A percentile compares a stretch with the other conserved stretches of the same genome.
phyloP scores from a whole-genome alignment of 1,140 invertebrate species.

The Elysia chlorotica region DNA sequence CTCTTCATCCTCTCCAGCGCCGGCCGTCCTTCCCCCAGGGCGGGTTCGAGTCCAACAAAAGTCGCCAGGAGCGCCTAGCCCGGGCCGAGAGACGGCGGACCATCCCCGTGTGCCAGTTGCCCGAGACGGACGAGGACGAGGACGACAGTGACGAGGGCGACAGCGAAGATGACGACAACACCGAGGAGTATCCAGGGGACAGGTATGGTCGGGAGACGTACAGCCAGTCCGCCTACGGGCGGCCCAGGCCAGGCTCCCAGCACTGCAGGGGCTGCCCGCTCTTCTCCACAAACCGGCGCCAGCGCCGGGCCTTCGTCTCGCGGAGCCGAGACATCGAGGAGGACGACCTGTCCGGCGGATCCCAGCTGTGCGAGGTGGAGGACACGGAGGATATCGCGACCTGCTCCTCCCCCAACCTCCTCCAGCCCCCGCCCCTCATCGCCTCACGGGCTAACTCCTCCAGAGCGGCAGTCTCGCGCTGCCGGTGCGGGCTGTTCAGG shows the following conservation, averaged over 20 bases:
- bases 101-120: not conserved
- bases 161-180: not conserved
- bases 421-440: not conserved
- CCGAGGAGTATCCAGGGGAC: not conserved
- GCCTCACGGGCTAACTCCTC: too few species aligned
- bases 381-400: not conserved
- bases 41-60: constrained; percentile 7
- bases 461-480: too few species aligned
- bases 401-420: not conserved
- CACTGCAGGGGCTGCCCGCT: not conserved
- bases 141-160: constrained; percentile 16
- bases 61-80: not conserved
- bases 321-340: not conserved
- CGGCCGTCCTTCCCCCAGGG: constrained; percentile 30
- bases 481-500: too few species aligned
- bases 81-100: not conserved
- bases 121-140: constrained; percentile 10
- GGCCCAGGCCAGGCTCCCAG: not conserved
- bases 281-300: not conserved
- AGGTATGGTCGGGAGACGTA: not conserved
- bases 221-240: not conserved
- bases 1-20: constrained; percentile 21
- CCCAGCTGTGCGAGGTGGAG: not conserved
- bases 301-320: not conserved
- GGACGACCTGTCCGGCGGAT: too few species aligned